These are phyloP conservation scores for Clivina fossor DNA, from an alignment of 2,888 invertebrate genomes.

Conservation along the genomic window DNA sequence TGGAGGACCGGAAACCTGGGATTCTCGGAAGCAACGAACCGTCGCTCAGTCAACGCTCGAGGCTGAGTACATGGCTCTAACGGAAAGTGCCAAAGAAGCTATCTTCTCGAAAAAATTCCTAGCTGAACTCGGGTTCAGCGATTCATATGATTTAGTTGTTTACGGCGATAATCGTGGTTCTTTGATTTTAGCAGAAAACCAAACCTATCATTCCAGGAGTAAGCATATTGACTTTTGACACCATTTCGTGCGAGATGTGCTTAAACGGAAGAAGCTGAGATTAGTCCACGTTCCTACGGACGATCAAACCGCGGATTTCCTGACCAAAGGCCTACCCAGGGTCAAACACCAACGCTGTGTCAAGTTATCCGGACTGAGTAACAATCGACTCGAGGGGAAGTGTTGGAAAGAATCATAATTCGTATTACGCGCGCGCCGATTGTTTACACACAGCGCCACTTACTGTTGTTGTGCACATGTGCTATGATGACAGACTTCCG, in stretches of 20 bases:
- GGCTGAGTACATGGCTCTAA: conserved; percentile 14
- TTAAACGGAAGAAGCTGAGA: background rate
- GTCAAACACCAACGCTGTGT: background rate
- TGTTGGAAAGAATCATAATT: background rate
- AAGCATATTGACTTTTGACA: conserved; percentile 19
- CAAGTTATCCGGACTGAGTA: background rate
- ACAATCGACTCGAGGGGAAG: background rate
- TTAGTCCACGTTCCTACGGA: background rate
- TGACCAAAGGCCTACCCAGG: conserved; percentile 5
- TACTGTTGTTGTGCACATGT: too few relatives aligned
- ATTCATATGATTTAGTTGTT: background rate
- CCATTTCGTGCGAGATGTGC: conserved; percentile 17
- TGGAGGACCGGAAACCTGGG: conserved; percentile 14
- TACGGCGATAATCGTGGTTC: conserved; percentile 10
- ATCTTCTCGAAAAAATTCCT: conserved; percentile 1
- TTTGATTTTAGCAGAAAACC: conserved; percentile 8
- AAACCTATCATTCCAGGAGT: background rate
- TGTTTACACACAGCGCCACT: too few relatives aligned
- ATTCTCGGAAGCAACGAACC: conserved; percentile 2
- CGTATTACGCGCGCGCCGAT: too few relatives aligned
- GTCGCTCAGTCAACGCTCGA: conserved; percentile 7
- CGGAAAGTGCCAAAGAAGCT: conserved; percentile 8
- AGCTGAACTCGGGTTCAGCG: conserved; percentile 1
- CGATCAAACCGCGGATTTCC: conserved; percentile 4
- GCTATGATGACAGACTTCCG: too few relatives aligned